A percentile compares a stretch with the other conserved stretches of the same genome.
phyloP scores from a whole-genome alignment of 2,113 vertebrate species.

The Rana temporaria region DNA sequence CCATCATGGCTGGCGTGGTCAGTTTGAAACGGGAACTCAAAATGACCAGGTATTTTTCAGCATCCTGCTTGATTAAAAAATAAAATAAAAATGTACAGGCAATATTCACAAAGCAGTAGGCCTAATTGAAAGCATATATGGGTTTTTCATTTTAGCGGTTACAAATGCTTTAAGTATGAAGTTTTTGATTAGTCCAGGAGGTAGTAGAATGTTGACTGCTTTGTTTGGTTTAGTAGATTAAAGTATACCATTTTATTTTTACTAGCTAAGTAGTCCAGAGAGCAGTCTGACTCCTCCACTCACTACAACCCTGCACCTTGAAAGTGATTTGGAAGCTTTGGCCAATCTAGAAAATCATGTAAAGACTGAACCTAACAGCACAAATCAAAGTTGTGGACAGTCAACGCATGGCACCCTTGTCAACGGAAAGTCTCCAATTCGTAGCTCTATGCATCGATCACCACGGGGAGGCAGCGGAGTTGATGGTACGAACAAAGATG shows the following conservation, averaged over 20 bases:
- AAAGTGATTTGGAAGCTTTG: conserved; percentile 83
- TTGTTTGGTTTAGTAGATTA: too few species aligned
- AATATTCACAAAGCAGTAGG: too few species aligned
- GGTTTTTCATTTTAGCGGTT: too few species aligned
- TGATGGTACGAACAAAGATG: conserved; percentile 83
- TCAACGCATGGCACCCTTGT: conserved; percentile 73
- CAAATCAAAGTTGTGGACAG: conserved; percentile 77
- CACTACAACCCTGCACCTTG: conserved; percentile 77
- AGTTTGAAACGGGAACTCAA: too few species aligned
- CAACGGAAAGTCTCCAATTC: conserved; percentile 82
- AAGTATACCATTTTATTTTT: conserved; percentile 19
- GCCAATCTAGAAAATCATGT: conserved; percentile 84
- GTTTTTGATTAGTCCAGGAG: too few species aligned
- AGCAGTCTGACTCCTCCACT: conserved; percentile 86
- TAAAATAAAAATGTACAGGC: too few species aligned
- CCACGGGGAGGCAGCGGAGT: conserved; percentile 69
- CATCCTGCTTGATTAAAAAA: too few species aligned
- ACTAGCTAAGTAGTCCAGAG: conserved; percentile 94
- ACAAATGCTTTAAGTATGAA: too few species aligned
- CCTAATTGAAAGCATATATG: too few species aligned
- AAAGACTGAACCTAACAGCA: conserved; percentile 83
- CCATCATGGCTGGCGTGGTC: too few species aligned
- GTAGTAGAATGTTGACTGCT: too few species aligned
- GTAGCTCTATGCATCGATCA: conserved; percentile 75
- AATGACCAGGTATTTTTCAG: too few species aligned